These are phyloP conservation scores for Agapornis roseicollis DNA, from an alignment of 2,113 vertebrate genomes.

Conservation along the genomic window DNA sequence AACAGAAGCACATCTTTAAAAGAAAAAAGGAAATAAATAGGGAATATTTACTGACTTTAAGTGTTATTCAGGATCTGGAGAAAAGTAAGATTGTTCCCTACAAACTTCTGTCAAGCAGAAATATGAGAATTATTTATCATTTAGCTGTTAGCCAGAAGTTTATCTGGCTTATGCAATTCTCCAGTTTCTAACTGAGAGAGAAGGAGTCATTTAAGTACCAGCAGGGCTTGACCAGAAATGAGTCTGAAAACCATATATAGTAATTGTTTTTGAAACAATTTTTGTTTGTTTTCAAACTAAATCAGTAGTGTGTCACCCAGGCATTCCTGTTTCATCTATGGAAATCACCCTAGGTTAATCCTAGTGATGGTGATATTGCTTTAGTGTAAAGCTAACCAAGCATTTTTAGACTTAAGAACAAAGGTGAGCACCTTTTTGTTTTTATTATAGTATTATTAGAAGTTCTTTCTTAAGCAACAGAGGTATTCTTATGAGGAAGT, in stretches of 20 bases:
- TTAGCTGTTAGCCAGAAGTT: not conserved
- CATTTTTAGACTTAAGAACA: not conserved
- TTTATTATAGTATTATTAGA: not conserved
- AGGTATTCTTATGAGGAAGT: not conserved
- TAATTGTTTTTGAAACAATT: not conserved
- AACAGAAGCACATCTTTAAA: not conserved
- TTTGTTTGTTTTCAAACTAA: not conserved
- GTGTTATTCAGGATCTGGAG: not conserved
- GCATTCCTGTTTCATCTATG: not conserved
- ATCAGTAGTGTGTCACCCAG: not conserved
- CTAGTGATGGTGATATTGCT: not conserved
- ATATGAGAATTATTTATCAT: not conserved
- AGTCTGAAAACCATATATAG: not conserved
- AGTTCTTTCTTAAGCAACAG: not conserved
- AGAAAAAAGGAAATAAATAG: not conserved
- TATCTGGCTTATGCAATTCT: not conserved
- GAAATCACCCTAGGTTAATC: not conserved
- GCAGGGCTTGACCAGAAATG: not conserved
- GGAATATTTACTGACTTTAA: not conserved
- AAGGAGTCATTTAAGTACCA: not conserved
- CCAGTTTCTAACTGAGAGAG: not conserved
- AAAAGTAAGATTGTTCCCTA: not conserved
- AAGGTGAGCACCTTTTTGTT: not conserved
- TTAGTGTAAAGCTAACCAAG: not conserved
- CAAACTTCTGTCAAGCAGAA: not conserved